Percentiles rank a stretch among this genome's conserved stretches.
Evolutionary conservation across 2,113 vertebrate species (phyloP).

Genomic region (Tachysurus vachellii): DNA sequence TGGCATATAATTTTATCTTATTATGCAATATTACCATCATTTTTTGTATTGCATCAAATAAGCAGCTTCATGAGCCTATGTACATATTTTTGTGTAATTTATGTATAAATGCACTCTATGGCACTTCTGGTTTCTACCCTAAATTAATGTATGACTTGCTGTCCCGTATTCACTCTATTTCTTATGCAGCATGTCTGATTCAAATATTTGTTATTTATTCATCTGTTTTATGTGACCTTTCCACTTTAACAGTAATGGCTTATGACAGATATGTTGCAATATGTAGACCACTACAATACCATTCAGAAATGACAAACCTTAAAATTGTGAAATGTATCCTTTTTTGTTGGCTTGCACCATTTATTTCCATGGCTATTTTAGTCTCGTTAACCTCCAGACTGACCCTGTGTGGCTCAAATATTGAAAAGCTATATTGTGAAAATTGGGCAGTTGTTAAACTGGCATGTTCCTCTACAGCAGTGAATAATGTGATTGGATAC

Average conservation of each 20-base stretch:
- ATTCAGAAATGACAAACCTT: constrained; percentile 45
- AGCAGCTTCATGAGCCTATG: constrained; percentile 50
- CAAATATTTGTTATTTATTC: constrained; percentile 52
- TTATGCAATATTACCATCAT: constrained; percentile 39
- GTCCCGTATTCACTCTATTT: constrained; percentile 28
- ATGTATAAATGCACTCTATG: constrained; percentile 61
- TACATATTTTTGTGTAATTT: constrained; percentile 65
- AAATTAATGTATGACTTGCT: constrained; percentile 50
- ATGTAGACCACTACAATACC: constrained; percentile 48
- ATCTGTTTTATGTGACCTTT: constrained; percentile 45
- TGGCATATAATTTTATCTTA: constrained; percentile 45
- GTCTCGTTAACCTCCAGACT: constrained; percentile 22
- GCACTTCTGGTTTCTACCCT: constrained; percentile 59
- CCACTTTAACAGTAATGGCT: constrained; percentile 51
- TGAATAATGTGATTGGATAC: constrained; percentile 43
- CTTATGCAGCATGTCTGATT: constrained; percentile 45
- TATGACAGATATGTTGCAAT: constrained; percentile 53
- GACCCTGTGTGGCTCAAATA: constrained; percentile 47
- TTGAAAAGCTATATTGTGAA: constrained; percentile 53
- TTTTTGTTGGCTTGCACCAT: constrained; percentile 44
- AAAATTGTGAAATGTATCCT: constrained; percentile 32
- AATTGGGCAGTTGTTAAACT: constrained; percentile 43
- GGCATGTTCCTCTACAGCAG: constrained; percentile 32
- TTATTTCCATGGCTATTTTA: constrained; percentile 22
- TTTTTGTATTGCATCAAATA: constrained; percentile 34